Evolutionary conservation across 2,888 invertebrate species (phyloP).

Genomic region (Ephialtes manifestator): DNA sequence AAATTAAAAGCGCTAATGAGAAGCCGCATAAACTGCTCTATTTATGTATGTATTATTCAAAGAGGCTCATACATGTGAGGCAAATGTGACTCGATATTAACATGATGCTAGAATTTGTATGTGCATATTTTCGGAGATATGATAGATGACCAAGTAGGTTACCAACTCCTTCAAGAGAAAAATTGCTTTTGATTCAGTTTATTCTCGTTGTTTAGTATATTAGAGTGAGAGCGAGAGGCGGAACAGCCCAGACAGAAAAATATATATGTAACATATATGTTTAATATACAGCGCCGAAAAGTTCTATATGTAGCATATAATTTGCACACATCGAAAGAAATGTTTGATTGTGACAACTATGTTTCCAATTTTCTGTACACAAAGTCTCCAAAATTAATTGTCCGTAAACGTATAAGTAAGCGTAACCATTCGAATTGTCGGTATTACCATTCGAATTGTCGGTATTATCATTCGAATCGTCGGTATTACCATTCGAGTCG

Average conservation of each 20-base stretch:
- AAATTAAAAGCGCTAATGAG: constrained; percentile 54
- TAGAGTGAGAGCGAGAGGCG: background rate
- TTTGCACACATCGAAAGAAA: too few relatives aligned
- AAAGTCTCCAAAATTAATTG: too few relatives aligned
- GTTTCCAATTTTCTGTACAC: too few relatives aligned
- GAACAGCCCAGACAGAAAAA: background rate
- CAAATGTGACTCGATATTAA: constrained; percentile 45
- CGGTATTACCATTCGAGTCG: too few relatives aligned
- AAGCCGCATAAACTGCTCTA: constrained; percentile 22
- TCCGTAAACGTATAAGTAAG: too few relatives aligned
- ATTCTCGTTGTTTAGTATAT: background rate
- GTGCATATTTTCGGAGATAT: constrained; percentile 31
- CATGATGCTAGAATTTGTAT: constrained; percentile 35
- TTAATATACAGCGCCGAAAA: too few relatives aligned
- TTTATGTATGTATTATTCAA: constrained; percentile 57
- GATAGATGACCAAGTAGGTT: constrained; percentile 26
- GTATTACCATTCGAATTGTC: too few relatives aligned
- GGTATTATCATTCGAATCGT: too few relatives aligned
- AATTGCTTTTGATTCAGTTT: background rate
- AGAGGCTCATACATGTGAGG: constrained; percentile 16
- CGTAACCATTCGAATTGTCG: too few relatives aligned
- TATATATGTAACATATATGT: too few relatives aligned
- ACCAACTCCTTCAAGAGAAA: constrained; percentile 3
- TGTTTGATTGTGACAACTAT: too few relatives aligned
- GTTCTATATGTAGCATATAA: too few relatives aligned